Conservation (phyloP, 2,113 vertebrate species). For the Bubo blakistoni region DNA sequence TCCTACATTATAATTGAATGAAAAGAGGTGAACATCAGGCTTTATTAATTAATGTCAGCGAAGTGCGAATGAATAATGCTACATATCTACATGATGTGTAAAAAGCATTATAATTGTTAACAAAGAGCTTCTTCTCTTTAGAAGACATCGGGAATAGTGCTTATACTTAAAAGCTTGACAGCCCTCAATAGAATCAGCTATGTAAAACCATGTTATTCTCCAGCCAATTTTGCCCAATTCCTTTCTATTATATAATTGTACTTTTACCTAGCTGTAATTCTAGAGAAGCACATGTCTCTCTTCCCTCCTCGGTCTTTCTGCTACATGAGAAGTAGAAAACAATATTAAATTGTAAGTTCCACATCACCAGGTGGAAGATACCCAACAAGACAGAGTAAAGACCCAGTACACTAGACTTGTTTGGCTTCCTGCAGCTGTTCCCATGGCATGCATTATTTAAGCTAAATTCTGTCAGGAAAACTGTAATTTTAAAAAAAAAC, state of each 20-base stretch:
- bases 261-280: background rate
- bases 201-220: background rate
- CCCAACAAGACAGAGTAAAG: background rate
- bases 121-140: background rate
- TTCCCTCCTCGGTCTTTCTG: background rate
- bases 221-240: background rate
- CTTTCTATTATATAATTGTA: background rate
- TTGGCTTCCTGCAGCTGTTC: background rate
- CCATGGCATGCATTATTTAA: background rate
- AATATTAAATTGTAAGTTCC: background rate
- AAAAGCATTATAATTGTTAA: background rate
- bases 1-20: background rate
- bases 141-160: background rate
- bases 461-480: background rate
- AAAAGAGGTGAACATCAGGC: background rate
- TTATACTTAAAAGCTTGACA: background rate
- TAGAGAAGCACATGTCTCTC: background rate
- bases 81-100: background rate
- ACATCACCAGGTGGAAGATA: background rate
- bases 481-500: background rate
- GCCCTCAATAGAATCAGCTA: background rate
- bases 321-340: background rate
- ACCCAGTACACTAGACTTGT: background rate
- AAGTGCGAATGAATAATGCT: background rate
- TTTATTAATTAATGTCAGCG: background rate